Evolutionary conservation across 2,888 invertebrate species (phyloP).

Genomic region (Orgyia antiqua): DNA sequence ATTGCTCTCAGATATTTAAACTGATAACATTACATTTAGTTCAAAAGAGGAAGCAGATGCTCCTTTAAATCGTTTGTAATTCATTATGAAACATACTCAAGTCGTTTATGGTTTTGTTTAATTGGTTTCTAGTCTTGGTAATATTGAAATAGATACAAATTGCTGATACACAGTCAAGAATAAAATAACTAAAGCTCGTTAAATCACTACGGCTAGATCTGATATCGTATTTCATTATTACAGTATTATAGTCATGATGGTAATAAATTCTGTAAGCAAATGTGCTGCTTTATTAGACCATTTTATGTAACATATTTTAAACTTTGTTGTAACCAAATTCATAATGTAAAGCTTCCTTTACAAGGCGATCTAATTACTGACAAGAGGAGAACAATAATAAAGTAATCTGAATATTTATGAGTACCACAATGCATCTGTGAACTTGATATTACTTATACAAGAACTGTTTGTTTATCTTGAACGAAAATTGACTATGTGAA

Average conservation of each 20-base stretch:
- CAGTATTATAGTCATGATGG: conserved; percentile 35
- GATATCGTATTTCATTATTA: conserved; percentile 20
- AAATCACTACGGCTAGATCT: conserved; percentile 16
- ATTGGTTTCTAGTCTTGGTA: conserved; percentile 1
- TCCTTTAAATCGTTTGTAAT: background rate
- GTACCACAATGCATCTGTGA: conserved; percentile 46
- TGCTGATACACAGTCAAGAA: background rate
- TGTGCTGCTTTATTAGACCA: conserved; percentile 10
- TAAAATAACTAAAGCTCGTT: conserved; percentile 6
- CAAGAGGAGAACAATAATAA: conserved; percentile 72
- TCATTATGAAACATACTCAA: background rate
- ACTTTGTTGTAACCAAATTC: conserved; percentile 64
- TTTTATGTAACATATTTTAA: conserved; percentile 40
- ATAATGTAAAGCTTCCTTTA: conserved; percentile 61
- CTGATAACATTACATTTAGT: conserved; percentile 4
- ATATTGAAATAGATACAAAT: background rate
- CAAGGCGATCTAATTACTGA: conserved; percentile 76
- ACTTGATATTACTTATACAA: conserved; percentile 56
- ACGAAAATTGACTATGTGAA: conserved; percentile 68
- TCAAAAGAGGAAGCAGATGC: conserved; percentile 2
- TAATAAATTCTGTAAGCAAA: conserved; percentile 47
- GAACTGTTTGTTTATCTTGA: conserved; percentile 67
- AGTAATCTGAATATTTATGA: conserved; percentile 75
- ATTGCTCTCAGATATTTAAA: background rate
- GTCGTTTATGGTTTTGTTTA: conserved; percentile 1